Conservation (phyloP, 1,140 invertebrate species). For the Glossosoma conforme region DNA sequence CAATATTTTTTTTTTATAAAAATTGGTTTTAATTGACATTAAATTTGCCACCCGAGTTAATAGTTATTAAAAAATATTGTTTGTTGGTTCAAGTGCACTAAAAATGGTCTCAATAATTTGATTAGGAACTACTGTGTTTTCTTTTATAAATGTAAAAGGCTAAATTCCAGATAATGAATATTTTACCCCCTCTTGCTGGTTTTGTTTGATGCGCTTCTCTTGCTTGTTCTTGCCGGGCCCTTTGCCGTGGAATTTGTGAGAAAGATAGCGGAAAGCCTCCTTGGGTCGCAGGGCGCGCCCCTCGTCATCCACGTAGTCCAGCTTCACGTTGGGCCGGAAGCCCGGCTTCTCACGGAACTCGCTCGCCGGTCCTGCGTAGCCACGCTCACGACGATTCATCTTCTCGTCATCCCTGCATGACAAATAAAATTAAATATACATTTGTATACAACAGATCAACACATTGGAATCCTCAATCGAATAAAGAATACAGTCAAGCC, state of each 20-base stretch:
- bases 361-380: conserved; percentile 78
- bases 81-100: too few species aligned
- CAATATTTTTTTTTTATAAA: too few species aligned
- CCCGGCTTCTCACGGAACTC: conserved; percentile 93
- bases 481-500: too few species aligned
- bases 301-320: conserved; percentile 97
- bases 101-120: too few species aligned
- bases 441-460: too few species aligned
- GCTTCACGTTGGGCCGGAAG: conserved; percentile 93
- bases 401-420: conserved; percentile 81
- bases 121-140: too few species aligned
- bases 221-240: conserved; percentile 98
- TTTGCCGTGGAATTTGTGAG: conserved; percentile 99
- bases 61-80: too few species aligned
- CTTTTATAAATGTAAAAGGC: background rate
- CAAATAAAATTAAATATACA: too few species aligned
- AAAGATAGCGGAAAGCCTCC: conserved; percentile 94
- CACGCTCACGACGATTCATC: conserved; percentile 61
- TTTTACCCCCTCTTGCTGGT: conserved; percentile 85
- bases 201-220: conserved; percentile 95
- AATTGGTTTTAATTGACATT: too few species aligned
- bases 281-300: conserved; percentile 85
- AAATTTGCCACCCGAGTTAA: too few species aligned
- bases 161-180: too few species aligned
- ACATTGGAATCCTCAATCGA: too few species aligned